Conservation (phyloP, 2,888 invertebrate genomes). For the Oscheius sp. region DNA sequence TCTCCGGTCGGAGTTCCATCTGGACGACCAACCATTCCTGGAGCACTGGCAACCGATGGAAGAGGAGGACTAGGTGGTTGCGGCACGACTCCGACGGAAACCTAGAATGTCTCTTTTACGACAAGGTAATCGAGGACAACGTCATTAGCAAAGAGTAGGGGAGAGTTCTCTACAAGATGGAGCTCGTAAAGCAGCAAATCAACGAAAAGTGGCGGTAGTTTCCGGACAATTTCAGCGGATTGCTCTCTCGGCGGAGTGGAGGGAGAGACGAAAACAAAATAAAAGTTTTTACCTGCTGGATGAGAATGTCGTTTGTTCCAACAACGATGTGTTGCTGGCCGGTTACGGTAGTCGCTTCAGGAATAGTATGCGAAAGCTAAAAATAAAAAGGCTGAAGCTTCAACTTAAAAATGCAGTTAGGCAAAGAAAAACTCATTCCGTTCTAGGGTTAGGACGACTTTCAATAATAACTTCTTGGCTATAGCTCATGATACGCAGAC, state of each 20-base stretch:
- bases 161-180: too few relatives aligned
- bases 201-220: too few relatives aligned
- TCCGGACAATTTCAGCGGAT: too few relatives aligned
- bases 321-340: conserved; percentile 10
- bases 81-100: conserved; percentile 4
- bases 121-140: too few relatives aligned
- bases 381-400: too few relatives aligned
- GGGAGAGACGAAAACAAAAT: background rate
- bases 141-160: too few relatives aligned
- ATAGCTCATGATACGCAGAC: too few relatives aligned
- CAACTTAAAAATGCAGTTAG: too few relatives aligned
- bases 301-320: background rate
- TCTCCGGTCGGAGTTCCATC: background rate
- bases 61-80: background rate
- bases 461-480: too few relatives aligned
- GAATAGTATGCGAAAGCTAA: conserved; percentile 10
- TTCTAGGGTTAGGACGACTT: too few relatives aligned
- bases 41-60: conserved; percentile 3
- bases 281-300: conserved; percentile 5
- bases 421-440: too few relatives aligned
- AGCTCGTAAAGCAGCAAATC: too few relatives aligned
- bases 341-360: background rate
- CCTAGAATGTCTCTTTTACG: conserved; percentile 13
- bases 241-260: background rate
- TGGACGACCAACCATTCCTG: conserved; percentile 8